phyloP scores from a whole-genome alignment of 2,113 vertebrate genomes.

The Aspiorhynchus laticeps region DNA sequence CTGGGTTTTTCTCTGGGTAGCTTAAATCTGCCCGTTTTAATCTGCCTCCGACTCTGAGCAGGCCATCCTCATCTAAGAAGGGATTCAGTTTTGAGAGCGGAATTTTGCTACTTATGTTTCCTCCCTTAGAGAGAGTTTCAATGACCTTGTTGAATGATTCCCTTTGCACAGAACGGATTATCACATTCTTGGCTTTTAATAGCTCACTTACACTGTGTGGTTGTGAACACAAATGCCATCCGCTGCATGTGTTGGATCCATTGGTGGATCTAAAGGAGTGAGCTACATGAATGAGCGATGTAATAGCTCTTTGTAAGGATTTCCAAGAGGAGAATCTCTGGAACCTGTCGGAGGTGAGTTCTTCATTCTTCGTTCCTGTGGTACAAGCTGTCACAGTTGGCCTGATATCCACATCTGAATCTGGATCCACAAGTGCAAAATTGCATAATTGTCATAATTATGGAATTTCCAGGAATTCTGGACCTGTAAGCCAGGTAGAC shows the following conservation, averaged over 20 bases:
- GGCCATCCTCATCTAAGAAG: too few species aligned
- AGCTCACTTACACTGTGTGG: not conserved
- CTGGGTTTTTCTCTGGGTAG: too few species aligned
- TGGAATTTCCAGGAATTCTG: constrained; percentile 32
- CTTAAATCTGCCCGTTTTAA: too few species aligned
- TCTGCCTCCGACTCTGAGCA: too few species aligned
- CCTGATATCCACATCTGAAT: not conserved
- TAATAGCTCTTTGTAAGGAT: not conserved
- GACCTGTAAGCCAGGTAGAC: constrained; percentile 33
- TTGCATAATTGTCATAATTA: not conserved
- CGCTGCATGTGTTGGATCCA: not conserved
- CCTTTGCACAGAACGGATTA: not conserved
- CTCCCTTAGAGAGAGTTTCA: not conserved
- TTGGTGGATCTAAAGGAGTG: not conserved
- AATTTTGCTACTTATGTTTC: not conserved
- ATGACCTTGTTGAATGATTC: not conserved
- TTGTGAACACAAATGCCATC: not conserved
- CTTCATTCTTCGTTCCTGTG: not conserved
- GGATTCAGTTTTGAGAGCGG: too few species aligned
- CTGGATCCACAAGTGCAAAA: not conserved
- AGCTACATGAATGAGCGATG: not conserved
- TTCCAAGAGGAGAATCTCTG: not conserved
- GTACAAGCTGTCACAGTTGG: not conserved
- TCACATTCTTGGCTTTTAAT: not conserved
- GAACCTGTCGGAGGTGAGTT: not conserved